Evolutionary conservation across 2,113 vertebrate genomes (phyloP).

Genomic region (Gasterosteus aculeatus): DNA sequence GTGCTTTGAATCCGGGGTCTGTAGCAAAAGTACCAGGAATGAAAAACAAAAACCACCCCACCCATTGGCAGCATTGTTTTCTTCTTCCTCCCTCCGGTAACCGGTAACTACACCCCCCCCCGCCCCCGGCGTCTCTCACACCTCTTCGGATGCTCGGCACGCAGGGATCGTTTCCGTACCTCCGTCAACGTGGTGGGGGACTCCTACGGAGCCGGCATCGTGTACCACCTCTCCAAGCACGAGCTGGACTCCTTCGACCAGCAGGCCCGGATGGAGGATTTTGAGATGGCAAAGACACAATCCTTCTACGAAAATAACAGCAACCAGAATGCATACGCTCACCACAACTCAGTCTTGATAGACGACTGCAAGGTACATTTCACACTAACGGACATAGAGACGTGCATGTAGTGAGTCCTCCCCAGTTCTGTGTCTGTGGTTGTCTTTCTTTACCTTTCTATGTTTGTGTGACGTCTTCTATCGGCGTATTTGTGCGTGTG

Average conservation of each 20-base stretch:
- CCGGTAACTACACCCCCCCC: not conserved
- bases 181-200: slow-evolving; percentile 98
- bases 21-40: not conserved
- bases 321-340: slow-evolving; percentile 93
- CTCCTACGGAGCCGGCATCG: slow-evolving; percentile 96
- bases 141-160: slow-evolving; percentile 6
- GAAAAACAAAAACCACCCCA: not conserved
- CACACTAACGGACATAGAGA: slow-evolving; percentile 96
- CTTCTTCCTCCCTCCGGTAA: not conserved
- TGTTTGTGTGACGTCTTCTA: slow-evolving; percentile 64
- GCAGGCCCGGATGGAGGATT: slow-evolving; percentile 87
- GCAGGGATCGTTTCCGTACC: slow-evolving; percentile 96
- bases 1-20: too few relatives aligned
- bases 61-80: too few relatives aligned
- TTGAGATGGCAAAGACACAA: slow-evolving; percentile 93
- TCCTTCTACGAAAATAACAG: slow-evolving; percentile 94
- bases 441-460: slow-evolving; percentile 50
- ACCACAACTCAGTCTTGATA: slow-evolving; percentile 93
- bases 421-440: slow-evolving; percentile 71
- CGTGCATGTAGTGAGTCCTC: slow-evolving; percentile 89
- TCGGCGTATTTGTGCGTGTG: slow-evolving; percentile 41
- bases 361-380: slow-evolving; percentile 99
- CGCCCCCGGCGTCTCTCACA: not conserved
- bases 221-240: slow-evolving; percentile 95
- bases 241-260: slow-evolving; percentile 92